Base-by-base conservation (phyloP, 2,113 vertebrate genomes). In the Larimichthys polyactis region DNA sequence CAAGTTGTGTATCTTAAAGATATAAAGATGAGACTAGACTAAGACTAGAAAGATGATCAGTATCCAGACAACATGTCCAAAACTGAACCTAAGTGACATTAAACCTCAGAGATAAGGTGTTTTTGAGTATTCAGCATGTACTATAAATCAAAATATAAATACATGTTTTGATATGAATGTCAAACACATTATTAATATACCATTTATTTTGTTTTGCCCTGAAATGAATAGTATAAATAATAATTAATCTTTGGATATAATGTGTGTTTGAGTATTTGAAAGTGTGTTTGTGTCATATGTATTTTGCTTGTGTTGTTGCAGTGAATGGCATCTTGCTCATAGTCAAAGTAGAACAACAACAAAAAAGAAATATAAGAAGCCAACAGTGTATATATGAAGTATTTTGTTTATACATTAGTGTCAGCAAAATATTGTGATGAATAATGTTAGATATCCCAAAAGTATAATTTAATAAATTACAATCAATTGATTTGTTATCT, bases 251-350 rank as follows among this genome's bases (percentile, higher is more conserved):
- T 36, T 36, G 8, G 24, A 65, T 58, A 57, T 22, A 72, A 46
- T 60, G 69, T 64, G 24, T 81, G 62, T 72, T 16, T 76, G 75
- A 69, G n/a, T 65, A 11, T 40, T 59, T 70, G 59, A 54, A 5
- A 24, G 57, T 78, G n/a, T 60, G 73, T 54, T 29, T 75, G 6
- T 83, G 51, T 85, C 36, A 44, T 55, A n/a, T 67, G 66, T 87
- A 43, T 59, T 76, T 32, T 68, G 2, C 15, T 22, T 0, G 15
- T 40, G 27, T 63, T 63, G 17, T 55, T 32, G 16, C 29, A 36
- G 32, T 63, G 12, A 62, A n/a, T 54, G 46, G 54, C 3, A 5
- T 74, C 5, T 22, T 24, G 17, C 1, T 32, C 36, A 40, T 40
- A 40, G 7, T 40, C 36, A 8, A 36, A 32, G 60, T 66, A 3